These are phyloP conservation scores for Cephus rjabovi DNA, from an alignment of 2,888 invertebrate genomes.

Conservation along the genomic window DNA sequence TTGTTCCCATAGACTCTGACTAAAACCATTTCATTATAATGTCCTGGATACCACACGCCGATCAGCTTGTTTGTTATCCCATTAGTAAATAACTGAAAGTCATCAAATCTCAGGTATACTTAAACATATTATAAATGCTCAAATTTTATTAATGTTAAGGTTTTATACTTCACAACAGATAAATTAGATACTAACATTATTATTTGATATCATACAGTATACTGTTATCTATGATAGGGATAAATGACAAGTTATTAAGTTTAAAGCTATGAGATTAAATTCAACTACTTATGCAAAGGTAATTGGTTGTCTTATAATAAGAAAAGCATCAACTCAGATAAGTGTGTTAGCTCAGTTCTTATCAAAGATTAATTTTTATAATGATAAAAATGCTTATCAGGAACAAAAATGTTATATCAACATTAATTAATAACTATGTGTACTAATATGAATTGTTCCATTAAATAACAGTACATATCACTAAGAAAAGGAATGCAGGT, in stretches of 20 bases:
- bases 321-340: not conserved
- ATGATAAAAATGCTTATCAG: slow-evolving; percentile 11
- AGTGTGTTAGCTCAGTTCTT: not conserved
- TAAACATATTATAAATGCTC: not conserved
- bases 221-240: too few relatives aligned
- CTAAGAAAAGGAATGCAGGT: too few relatives aligned
- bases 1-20: slow-evolving; percentile 93
- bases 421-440: not conserved
- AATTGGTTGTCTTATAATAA: not conserved
- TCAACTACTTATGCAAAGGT: too few relatives aligned
- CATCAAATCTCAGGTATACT: not conserved
- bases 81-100: slow-evolving; percentile 86
- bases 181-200: too few relatives aligned
- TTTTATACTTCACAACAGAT: too few relatives aligned
- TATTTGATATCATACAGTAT: too few relatives aligned
- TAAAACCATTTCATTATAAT: slow-evolving; percentile 78
- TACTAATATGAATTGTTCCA: slow-evolving; percentile 3
- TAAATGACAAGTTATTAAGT: too few relatives aligned
- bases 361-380: not conserved
- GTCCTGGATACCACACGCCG: slow-evolving; percentile 69
- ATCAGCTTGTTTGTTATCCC: slow-evolving; percentile 94
- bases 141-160: too few relatives aligned
- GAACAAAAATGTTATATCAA: not conserved
- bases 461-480: not conserved
- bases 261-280: too few relatives aligned